Evolutionary conservation across 2,113 vertebrate species (phyloP).

Genomic region (Neotragus pygmaeus): DNA sequence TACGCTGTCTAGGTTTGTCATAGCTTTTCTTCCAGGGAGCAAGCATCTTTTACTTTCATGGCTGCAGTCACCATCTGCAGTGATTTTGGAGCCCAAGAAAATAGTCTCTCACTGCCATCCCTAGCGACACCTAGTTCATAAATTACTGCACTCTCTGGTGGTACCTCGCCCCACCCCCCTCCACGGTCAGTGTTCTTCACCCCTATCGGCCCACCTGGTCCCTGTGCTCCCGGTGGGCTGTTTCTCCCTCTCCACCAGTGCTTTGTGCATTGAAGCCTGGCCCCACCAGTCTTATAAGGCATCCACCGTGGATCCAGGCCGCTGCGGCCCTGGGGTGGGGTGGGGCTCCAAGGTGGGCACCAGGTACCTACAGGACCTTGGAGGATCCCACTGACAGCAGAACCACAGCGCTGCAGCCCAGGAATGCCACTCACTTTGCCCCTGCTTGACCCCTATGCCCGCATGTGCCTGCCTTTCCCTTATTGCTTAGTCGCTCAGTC

Average conservation of each 20-base stretch:
- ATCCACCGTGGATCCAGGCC: fast-evolving
- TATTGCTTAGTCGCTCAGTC: not conserved
- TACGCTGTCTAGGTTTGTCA: not conserved
- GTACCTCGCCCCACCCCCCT: not conserved
- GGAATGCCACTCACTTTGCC: too few relatives aligned
- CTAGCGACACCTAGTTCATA: not conserved
- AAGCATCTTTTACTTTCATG: not conserved
- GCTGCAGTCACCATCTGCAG: not conserved
- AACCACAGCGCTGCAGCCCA: fast-evolving
- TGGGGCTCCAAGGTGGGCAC: fast-evolving
- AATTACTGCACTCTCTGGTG: not conserved
- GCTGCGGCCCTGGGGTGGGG: fast-evolving
- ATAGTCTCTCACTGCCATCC: not conserved
- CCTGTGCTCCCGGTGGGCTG: fast-evolving
- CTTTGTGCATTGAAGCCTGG: not conserved
- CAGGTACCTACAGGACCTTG: fast-evolving
- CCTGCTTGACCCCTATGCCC: fast-evolving
- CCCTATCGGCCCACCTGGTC: fast-evolving
- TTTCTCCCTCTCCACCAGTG: fast-evolving
- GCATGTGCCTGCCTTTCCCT: not conserved
- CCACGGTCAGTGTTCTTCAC: fast-evolving
- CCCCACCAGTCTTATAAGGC: not conserved
- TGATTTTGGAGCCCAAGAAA: not conserved
- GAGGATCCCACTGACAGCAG: fast-evolving
- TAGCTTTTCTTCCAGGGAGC: not conserved